Base-by-base conservation (phyloP, 2,888 invertebrate genomes). In the Tipula unca region DNA sequence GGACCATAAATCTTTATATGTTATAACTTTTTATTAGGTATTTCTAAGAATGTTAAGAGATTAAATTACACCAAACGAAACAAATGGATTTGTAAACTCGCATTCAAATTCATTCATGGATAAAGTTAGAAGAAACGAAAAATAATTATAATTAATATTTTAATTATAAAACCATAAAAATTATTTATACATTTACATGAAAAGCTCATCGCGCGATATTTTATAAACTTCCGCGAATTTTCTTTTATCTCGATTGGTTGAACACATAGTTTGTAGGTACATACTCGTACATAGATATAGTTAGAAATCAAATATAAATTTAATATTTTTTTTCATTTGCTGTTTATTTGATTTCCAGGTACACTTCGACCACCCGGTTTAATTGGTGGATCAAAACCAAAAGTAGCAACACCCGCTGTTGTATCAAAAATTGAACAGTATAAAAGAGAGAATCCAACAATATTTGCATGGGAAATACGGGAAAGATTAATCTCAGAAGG, bases 381-480 rank as follows among this genome's bases (percentile, higher is more conserved):
- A 88, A 98, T 98, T 88, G 97, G 98, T 86, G 98, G 98, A 87
- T 98, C 97, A 91, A 98, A 98, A 91, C 98, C 98, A 3, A 98
- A 99, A 92, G 99, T 99, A 86, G 99, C 99, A 86, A 99, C 99
- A 36, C 99, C 99, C 29, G 96, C 97, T 14, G 99, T 99, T 85
- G 98, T 99, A 87, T 96, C 97, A 87, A 99, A 98, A 93, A 99
- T 99, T 89, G 99, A 99, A 91, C 97, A 98, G 91, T 98, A 99
- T 93, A 99, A 99, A 92, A 92, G 98, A 88, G 98, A 99, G 91
- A 99, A 99, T 91, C 98, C 99, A 3, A 99, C 99, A 86, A 98
- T 99, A 89, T 99, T 99, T 91, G 99, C 99, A 84, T 99, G 99
- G 99, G 99, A 99, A 93, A 99, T 99, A 88, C 93, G 99, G 86